phyloP scores from a whole-genome alignment of 2,888 invertebrate genomes.

The Pammene fasciana region DNA sequence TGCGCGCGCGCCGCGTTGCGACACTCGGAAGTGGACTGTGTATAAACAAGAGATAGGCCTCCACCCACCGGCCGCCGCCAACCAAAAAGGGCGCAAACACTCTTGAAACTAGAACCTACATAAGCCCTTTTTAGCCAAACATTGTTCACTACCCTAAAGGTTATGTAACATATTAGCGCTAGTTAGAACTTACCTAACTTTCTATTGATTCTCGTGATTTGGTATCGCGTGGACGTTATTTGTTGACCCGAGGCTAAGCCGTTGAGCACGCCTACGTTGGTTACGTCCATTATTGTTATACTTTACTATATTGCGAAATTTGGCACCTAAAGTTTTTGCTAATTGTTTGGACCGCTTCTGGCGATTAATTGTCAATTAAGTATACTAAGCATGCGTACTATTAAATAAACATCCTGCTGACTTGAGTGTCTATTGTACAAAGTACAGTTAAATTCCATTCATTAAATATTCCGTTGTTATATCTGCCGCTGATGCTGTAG shows the following conservation, averaged over 20 bases:
- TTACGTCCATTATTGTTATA: slow-evolving; percentile 15
- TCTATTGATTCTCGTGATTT: slow-evolving; percentile 46
- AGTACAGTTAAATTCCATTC: slow-evolving; percentile 30
- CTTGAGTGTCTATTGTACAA: slow-evolving; percentile 27
- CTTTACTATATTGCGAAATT: slow-evolving; percentile 6
- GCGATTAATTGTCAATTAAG: slow-evolving; percentile 11
- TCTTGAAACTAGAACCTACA: slow-evolving; percentile 34
- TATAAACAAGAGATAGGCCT: slow-evolving; percentile 55
- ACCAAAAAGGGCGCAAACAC: slow-evolving; percentile 12
- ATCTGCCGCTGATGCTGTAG: slow-evolving; percentile 3
- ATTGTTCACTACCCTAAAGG: slow-evolving; percentile 50
- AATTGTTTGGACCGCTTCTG: slow-evolving; percentile 18
- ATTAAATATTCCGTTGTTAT: slow-evolving; percentile 35
- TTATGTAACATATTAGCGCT: slow-evolving; percentile 51
- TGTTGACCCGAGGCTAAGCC: slow-evolving; percentile 32
- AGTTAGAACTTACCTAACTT: slow-evolving; percentile 46
- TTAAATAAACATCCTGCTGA: slow-evolving; percentile 25
- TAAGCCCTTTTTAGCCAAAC: slow-evolving; percentile 38
- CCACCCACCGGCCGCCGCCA: slow-evolving; percentile 50
- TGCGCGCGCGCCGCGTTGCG: slow-evolving; percentile 52
- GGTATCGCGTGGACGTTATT: slow-evolving; percentile 34
- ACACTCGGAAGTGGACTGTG: slow-evolving; percentile 62
- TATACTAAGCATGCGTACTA: slow-evolving; percentile 9
- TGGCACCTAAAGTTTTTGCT: slow-evolving; percentile 19
- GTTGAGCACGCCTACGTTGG: slow-evolving; percentile 28